Percentiles rank a stretch among this genome's conserved stretches.
phyloP scores from a whole-genome alignment of 2,113 vertebrate genomes.

The Sigmodon hispidus region DNA sequence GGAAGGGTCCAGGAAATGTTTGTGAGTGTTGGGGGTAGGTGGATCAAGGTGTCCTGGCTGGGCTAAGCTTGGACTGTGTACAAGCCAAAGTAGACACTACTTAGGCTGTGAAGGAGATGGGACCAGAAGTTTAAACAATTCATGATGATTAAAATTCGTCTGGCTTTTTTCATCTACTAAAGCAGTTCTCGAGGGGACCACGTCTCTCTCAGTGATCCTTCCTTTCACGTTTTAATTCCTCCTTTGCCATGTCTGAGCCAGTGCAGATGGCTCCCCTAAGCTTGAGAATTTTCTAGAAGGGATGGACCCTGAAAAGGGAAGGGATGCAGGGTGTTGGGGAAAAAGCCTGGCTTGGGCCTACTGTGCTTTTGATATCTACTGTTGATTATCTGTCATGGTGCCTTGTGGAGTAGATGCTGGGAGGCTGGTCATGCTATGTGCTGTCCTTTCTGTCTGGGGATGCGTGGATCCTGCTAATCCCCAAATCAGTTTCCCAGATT shows the following conservation, averaged over 20 bases:
- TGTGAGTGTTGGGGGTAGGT: neutral
- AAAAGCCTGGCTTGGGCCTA: neutral
- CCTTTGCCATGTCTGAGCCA: slow-evolving; percentile 50
- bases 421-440: neutral
- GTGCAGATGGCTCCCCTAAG: slow-evolving; percentile 53
- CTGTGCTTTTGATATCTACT: neutral
- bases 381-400: neutral
- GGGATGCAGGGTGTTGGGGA: neutral
- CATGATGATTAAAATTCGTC: slow-evolving; percentile 68
- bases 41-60: neutral
- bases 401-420: neutral
- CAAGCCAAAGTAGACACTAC: neutral
- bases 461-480: neutral
- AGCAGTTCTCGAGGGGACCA: slow-evolving; percentile 64
- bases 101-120: neutral
- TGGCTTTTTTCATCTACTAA: slow-evolving; percentile 68
- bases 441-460: neutral
- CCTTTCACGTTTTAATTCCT: slow-evolving; percentile 64
- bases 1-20: slow-evolving; percentile 35
- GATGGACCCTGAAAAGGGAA: neutral
- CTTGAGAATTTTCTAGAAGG: slow-evolving; percentile 26
- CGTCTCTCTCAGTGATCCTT: slow-evolving; percentile 66
- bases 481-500: neutral
- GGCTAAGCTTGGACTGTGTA: neutral
- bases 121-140: slow-evolving; percentile 56